phyloP scores from a whole-genome alignment of 2,888 invertebrate genomes.

The Drosophila phalerata region DNA sequence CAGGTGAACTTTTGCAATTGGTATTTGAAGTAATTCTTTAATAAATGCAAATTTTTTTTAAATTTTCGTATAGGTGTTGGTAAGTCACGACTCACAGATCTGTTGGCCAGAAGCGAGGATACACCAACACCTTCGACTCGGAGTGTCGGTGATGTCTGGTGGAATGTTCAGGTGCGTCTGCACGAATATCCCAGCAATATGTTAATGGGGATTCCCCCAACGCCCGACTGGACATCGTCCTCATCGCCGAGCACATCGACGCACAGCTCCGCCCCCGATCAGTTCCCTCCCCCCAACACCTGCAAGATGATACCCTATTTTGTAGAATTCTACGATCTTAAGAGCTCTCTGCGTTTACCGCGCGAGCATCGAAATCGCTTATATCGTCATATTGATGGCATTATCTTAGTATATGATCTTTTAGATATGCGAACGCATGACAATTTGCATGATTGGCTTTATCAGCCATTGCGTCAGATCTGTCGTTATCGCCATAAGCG shows the following conservation, averaged over 20 bases:
- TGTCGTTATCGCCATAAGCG: conserved; percentile 52
- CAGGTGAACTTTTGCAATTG: conserved; percentile 32
- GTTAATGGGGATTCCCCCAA: conserved; percentile 33
- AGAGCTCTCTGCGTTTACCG: conserved; percentile 29
- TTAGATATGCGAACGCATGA: conserved; percentile 56
- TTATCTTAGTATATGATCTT: conserved; percentile 62
- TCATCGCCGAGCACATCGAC: conserved; percentile 43
- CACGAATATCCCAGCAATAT: conserved; percentile 57
- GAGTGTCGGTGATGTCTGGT: conserved; percentile 38
- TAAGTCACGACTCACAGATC: conserved; percentile 56
- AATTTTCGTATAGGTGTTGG: conserved; percentile 56
- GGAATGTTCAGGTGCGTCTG: conserved; percentile 68
- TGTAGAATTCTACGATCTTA: conserved; percentile 66
- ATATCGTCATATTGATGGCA: conserved; percentile 57
- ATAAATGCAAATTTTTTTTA: background rate
- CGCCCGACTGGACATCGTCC: conserved; percentile 61
- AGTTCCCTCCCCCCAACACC: background rate
- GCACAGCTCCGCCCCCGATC: conserved; percentile 11
- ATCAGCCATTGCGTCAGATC: conserved; percentile 53
- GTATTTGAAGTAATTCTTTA: too few relatives aligned
- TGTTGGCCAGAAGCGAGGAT: conserved; percentile 52
- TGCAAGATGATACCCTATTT: conserved; percentile 54
- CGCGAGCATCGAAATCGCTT: conserved; percentile 43
- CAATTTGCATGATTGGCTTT: conserved; percentile 62
- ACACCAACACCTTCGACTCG: conserved; percentile 55